A percentile compares a stretch with the other conserved stretches of the same genome.
These are phyloP conservation scores for Drosophila kokeensis DNA, from an alignment of 2,888 invertebrate species.

Conservation along the genomic window DNA sequence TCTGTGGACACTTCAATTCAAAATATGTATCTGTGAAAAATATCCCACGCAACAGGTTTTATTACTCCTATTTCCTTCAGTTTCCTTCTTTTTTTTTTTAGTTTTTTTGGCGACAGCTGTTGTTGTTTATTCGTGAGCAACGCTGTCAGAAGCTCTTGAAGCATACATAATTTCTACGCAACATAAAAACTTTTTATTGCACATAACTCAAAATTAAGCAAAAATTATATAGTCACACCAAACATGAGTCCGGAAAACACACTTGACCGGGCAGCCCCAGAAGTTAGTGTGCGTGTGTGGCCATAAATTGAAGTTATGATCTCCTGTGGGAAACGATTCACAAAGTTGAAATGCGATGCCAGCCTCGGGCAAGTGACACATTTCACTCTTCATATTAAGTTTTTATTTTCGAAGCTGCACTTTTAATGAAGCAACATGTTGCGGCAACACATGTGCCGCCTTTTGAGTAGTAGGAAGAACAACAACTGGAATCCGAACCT, in stretches of 20 bases:
- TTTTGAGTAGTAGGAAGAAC: slow-evolving; percentile 18
- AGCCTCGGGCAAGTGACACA: slow-evolving; percentile 51
- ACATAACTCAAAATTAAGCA: slow-evolving; percentile 63
- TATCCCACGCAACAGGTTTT: slow-evolving; percentile 79
- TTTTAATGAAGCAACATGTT: slow-evolving; percentile 72
- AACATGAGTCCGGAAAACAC: slow-evolving; percentile 7
- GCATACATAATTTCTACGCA: slow-evolving; percentile 30
- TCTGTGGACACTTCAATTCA: slow-evolving; percentile 29
- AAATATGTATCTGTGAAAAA: slow-evolving; percentile 22
- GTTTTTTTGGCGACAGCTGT: slow-evolving; percentile 23
- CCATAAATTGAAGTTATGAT: slow-evolving; percentile 54
- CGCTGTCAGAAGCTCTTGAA: slow-evolving; percentile 38
- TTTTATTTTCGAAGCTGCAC: slow-evolving; percentile 6
- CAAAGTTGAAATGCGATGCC: slow-evolving; percentile 48
- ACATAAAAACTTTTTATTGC: slow-evolving; percentile 64
- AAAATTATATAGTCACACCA: slow-evolving; percentile 35
- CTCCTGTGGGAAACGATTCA: slow-evolving; percentile 44
- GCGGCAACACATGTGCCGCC: slow-evolving; percentile 72
- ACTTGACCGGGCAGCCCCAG: slow-evolving; percentile 18
- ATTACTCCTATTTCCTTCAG: slow-evolving; percentile 11
- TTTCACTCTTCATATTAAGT: slow-evolving; percentile 23
- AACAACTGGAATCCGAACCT: slow-evolving; percentile 24
- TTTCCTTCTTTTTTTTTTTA: slow-evolving; percentile 17
- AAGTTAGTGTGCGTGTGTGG: slow-evolving; percentile 32
- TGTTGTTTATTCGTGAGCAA: slow-evolving; percentile 27